Evolutionary conservation across 2,888 invertebrate species (phyloP).

Genomic region (Cordilura impudica): DNA sequence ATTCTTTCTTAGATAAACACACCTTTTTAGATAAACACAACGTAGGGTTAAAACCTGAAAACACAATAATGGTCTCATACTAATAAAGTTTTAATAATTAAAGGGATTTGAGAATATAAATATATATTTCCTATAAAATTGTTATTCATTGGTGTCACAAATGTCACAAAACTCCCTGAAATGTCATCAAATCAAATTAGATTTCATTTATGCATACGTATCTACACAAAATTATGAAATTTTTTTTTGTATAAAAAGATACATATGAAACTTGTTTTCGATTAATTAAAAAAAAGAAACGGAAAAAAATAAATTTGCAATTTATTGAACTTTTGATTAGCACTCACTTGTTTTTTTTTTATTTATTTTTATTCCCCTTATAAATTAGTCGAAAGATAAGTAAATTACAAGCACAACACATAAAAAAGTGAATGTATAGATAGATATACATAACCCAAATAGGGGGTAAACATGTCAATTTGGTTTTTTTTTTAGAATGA

Average conservation of each 20-base stretch:
- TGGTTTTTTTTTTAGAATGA: too few species aligned
- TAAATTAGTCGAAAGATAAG: constrained; percentile 11
- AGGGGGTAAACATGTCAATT: constrained; percentile 25
- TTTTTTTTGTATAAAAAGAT: neutral
- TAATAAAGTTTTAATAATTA: too few species aligned
- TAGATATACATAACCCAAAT: neutral
- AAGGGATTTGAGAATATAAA: too few species aligned
- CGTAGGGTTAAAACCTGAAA: too few species aligned
- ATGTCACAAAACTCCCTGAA: constrained; percentile 11
- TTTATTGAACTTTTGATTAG: neutral
- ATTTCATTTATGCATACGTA: neutral
- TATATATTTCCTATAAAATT: too few species aligned
- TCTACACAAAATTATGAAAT: neutral
- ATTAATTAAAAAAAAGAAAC: neutral
- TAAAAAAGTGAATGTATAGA: neutral
- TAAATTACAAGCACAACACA: neutral
- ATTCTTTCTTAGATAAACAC: too few species aligned
- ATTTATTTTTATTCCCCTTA: too few species aligned
- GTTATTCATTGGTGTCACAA: neutral
- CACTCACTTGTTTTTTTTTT: neutral
- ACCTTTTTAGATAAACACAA: too few species aligned
- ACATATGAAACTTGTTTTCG: constrained; percentile 12
- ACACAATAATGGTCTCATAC: too few species aligned
- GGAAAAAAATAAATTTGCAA: constrained; percentile 3
- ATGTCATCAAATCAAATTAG: constrained; percentile 3